These are phyloP conservation scores for Tetragonisca angustula DNA, from an alignment of 2,888 invertebrate species.

Conservation along the genomic window DNA sequence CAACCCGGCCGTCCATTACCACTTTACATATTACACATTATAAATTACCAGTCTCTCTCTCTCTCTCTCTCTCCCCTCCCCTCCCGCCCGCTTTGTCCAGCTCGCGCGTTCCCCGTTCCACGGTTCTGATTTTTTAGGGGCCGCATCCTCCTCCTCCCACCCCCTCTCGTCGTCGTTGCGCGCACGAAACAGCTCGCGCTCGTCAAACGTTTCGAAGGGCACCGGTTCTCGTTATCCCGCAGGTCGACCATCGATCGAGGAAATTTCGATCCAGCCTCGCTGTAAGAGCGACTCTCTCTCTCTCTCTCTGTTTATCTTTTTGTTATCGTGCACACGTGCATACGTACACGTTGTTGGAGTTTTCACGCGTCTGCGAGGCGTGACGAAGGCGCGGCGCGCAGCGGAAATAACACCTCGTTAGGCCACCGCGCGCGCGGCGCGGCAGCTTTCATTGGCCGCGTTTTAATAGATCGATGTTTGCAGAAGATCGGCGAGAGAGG, in stretches of 20 bases:
- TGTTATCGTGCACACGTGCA: neutral
- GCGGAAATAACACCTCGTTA: constrained; percentile 59
- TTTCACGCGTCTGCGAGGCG: neutral
- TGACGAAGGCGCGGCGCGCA: neutral
- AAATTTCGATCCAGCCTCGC: neutral
- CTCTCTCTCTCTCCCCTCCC: neutral
- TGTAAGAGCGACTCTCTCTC: neutral
- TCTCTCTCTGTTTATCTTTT: too few species aligned
- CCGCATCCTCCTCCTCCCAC: constrained; percentile 12
- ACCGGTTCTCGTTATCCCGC: constrained; percentile 36
- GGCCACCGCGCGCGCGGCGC: constrained; percentile 41
- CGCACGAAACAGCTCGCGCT: constrained; percentile 53
- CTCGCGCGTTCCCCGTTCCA: constrained; percentile 20
- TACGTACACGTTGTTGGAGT: neutral
- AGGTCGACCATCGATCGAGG: constrained; percentile 7
- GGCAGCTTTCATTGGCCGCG: constrained; percentile 41
- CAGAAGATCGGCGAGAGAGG: constrained; percentile 36
- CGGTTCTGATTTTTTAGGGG: constrained; percentile 19
- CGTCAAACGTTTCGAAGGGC: constrained; percentile 65
- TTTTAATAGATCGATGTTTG: constrained; percentile 67
- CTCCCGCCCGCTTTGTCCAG: neutral
- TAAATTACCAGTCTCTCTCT: constrained; percentile 74
- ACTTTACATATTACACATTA: constrained; percentile 81
- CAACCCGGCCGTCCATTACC: constrained; percentile 77
- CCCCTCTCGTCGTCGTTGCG: neutral